phyloP scores from a whole-genome alignment of 2,113 vertebrate species.

The Ochotona curzoniae region DNA sequence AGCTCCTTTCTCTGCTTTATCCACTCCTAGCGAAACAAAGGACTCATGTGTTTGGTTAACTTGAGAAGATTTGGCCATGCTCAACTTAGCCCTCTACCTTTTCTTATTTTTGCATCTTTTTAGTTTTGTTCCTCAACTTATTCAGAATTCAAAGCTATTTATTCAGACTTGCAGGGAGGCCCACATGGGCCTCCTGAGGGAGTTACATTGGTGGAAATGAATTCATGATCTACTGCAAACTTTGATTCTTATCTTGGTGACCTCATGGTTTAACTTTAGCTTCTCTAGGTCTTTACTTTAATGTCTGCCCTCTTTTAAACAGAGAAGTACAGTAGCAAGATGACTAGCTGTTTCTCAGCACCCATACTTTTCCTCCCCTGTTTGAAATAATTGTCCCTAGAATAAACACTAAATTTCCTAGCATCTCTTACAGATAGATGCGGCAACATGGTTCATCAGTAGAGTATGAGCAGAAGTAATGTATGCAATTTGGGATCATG shows the following conservation, averaged over 20 bases:
- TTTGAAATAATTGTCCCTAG: neutral
- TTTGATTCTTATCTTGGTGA: neutral
- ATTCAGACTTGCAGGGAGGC: neutral
- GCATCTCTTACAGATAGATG: neutral
- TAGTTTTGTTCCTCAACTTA: constrained; percentile 16
- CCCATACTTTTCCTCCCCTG: neutral
- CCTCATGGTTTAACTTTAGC: neutral
- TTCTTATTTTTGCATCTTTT: neutral
- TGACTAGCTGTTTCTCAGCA: neutral
- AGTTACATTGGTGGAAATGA: neutral
- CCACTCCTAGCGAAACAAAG: neutral
- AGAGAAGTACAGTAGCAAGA: neutral
- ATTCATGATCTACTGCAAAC: neutral
- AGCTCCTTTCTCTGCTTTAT: neutral
- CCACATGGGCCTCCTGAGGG: neutral
- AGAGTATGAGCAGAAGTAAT: neutral
- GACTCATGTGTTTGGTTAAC: neutral
- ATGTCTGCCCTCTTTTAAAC: neutral
- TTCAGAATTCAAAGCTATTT: constrained; percentile 9
- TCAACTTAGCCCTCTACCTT: neutral
- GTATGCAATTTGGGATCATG: neutral
- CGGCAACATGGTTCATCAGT: neutral
- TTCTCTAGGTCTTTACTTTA: neutral
- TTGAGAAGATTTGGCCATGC: neutral
- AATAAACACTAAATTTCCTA: constrained; percentile 1